Evolutionary conservation across 2,888 invertebrate species (phyloP).

Genomic region (Endotricha flammealis): DNA sequence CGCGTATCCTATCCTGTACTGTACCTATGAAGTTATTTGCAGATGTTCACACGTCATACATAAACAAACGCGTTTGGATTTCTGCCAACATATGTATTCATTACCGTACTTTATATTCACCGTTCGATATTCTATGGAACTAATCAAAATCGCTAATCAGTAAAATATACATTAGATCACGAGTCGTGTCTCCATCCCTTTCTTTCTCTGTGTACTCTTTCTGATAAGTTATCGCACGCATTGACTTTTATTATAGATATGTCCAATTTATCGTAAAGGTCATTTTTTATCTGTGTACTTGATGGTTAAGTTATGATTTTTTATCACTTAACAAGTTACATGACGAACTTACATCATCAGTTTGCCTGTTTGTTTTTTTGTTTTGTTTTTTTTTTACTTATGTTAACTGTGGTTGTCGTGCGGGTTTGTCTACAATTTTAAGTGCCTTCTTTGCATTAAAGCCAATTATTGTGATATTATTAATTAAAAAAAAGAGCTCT

Average conservation of each 20-base stretch:
- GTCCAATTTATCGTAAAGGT: conserved; percentile 6
- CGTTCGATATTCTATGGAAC: not conserved
- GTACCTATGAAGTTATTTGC: conserved; percentile 7
- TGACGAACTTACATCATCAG: conserved; percentile 4
- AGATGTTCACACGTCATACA: conserved; percentile 3
- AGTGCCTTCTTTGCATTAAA: no score
- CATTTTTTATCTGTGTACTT: conserved; percentile 1
- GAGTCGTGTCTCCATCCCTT: not conserved
- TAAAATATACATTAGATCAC: conserved; percentile 1
- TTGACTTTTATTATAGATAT: conserved; percentile 4
- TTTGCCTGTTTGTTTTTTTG: not conserved
- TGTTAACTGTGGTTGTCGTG: no score
- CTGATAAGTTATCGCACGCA: conserved; percentile 6
- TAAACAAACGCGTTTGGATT: conserved; percentile 4
- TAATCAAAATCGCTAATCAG: not conserved
- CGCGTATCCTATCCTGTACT: no score
- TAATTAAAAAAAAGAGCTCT: no score
- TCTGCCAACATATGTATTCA: conserved; percentile 3
- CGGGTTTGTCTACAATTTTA: no score
- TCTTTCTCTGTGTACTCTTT: conserved; percentile 1
- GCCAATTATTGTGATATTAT: no score
- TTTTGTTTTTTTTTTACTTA: not conserved
- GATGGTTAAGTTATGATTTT: not conserved
- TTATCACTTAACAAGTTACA: conserved; percentile 9
- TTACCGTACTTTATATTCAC: conserved; percentile 2